Base-by-base conservation (phyloP, 1,140 invertebrate species). In the Aphidius ervi region DNA sequence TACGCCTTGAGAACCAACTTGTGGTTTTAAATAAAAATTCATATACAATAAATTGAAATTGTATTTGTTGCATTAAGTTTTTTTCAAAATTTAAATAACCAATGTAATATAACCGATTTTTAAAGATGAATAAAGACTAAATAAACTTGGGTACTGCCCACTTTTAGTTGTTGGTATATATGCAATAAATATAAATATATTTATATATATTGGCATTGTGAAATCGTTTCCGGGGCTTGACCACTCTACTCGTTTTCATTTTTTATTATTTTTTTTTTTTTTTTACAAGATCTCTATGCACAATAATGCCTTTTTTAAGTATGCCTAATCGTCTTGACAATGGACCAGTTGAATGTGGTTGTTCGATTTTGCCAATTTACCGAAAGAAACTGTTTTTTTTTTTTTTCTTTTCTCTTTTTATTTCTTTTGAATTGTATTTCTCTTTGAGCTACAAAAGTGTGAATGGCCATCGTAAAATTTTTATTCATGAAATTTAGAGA, bases 1-100 rank as follows among this genome's bases (percentile, higher is more conserved):
- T 77, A 80, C 68, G 69, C 78, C 77, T 79, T 80, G 78, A 77
- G 78, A 80, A 80, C 67, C 46, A 23, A 20, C 10, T 59, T 56
- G 61, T 64, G 40, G 10, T n/a, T 31, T 16, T 20, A 31, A 3
- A 31, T 31, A 31, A 31, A 31, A 31, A 31, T 31, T 31, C 23
- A 31, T 31, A 31, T 31, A 31, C 23, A 31, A 31, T 31, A 31
- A 31, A 31, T 31, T 31, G 23, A 31, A 31, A 31, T 31, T 31
- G 23, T 31, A 31, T 31, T 31, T 4, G 23, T 31, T 31, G 23
- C 23, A 31, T 31, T 45, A 39, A n/a, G 42, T 61, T 58, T 54
- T 53, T 63, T 23, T 57, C 65, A 55, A 59, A 59, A 63, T 69
- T 68, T 73, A 64, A 69, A 74, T 73, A 31, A 31, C 23, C 23